Base-by-base conservation (phyloP, 2,797 vertebrate genomes). In the Chromis chromis region DNA sequence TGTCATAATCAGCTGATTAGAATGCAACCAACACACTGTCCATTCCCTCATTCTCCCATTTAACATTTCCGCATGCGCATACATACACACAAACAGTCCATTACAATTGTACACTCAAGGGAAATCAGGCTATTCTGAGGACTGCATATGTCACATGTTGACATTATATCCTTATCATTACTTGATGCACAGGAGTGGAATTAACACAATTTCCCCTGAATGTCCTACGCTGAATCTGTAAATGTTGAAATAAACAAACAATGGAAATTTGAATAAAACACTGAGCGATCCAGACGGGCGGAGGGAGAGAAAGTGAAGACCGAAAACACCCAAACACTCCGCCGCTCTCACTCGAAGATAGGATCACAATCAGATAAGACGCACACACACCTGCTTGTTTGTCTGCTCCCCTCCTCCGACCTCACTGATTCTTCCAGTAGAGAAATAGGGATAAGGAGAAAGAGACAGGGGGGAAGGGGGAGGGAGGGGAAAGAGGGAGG, bases 101-200 rank as follows among this genome's bases (percentile, higher is more conserved):
- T 67, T 75, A 69, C 36, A 70, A 67, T 22, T 36, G 64, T 19
- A 44, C 70, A 68, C 79, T 83, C 79, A 2, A 31, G 89, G 85
- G 85, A 86, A 91, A 89, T 86, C 65, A 79, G 46, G 65, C 65
- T 66, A 82, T 78, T 74, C 59, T 56, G 50, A 67, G 13, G 70
- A 68, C 81, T 55, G 65, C 81, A 86, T 82, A 75, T 87, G 82
- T 88, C 74, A 90, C 65, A 86, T 84, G 86, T 80, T 90, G 84
- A 86, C 78, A 90, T 86, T 82, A 87, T 80, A 79, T 79, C 70
- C 33, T 82, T 80, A 85, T 84, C 81, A 87, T 88, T 86, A 76
- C 65, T 71, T 59, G 78, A 87, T 40, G 78, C 85, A 83, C 17
- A 39, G 70, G 53, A 74, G 76, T 79, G 79, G 80, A 91, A 86